Evolutionary conservation across 2,888 invertebrate genomes (phyloP).

Genomic region (Agrochola circellaris): DNA sequence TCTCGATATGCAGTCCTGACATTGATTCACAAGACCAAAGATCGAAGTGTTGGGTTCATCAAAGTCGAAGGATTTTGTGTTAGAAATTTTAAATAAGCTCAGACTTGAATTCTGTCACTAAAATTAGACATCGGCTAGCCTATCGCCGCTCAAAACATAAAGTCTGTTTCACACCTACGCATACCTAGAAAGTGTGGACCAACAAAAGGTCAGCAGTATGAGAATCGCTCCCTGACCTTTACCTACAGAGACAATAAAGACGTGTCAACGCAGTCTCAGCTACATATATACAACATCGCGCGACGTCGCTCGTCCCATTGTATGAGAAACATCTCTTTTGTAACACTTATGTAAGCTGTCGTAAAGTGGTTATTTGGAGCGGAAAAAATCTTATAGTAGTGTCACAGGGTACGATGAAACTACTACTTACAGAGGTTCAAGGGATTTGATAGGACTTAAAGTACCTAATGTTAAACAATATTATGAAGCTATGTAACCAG

Average conservation of each 20-base stretch:
- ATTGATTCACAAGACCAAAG: neutral
- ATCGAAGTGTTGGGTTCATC: neutral
- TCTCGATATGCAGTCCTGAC: neutral
- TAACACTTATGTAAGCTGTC: constrained; percentile 44
- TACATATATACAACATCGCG: constrained; percentile 15
- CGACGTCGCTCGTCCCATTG: constrained; percentile 38
- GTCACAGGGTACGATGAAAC: neutral
- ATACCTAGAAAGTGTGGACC: constrained; percentile 32
- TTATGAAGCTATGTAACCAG: neutral
- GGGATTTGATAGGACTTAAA: neutral
- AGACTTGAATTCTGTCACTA: neutral
- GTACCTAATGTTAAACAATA: neutral
- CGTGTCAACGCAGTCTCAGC: constrained; percentile 44
- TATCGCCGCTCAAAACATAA: neutral
- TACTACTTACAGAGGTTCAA: neutral
- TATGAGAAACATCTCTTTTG: constrained; percentile 37
- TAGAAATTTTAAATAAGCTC: neutral
- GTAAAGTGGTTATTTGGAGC: constrained; percentile 53
- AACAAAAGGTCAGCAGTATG: constrained; percentile 32
- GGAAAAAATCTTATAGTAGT: constrained; percentile 25
- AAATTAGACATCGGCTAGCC: neutral
- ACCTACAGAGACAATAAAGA: constrained; percentile 56
- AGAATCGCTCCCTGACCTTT: constrained; percentile 49
- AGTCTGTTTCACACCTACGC: constrained; percentile 24
- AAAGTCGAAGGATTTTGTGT: too few species aligned